Evolutionary conservation across 1,140 invertebrate species (phyloP).

Genomic region (Asobara japonica): DNA sequence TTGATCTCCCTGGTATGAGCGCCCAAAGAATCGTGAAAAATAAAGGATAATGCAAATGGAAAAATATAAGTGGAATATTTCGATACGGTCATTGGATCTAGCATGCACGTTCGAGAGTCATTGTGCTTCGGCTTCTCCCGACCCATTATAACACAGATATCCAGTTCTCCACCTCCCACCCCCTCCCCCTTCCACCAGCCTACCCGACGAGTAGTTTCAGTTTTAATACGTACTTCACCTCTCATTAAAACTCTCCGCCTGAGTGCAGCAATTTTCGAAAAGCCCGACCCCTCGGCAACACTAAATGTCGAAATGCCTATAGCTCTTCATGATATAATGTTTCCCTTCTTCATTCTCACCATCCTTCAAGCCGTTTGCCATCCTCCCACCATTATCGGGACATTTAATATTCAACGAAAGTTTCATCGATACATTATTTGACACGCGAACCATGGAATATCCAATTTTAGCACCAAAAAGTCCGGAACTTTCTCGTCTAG

Average conservation of each 20-base stretch:
- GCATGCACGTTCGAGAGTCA: slow-evolving; percentile 25
- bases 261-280: slow-evolving; percentile 34
- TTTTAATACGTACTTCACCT: slow-evolving; percentile 37
- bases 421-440: slow-evolving; percentile 20
- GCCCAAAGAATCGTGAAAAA: background rate
- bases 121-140: slow-evolving; percentile 26
- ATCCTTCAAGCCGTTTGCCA: slow-evolving; percentile 14
- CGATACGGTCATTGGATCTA: slow-evolving; percentile 15
- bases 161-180: background rate
- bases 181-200: no score
- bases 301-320: slow-evolving; percentile 4
- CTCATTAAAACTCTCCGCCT: slow-evolving; percentile 34
- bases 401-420: slow-evolving; percentile 28
- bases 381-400: slow-evolving; percentile 15
- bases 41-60: background rate
- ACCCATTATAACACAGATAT: slow-evolving; percentile 5
- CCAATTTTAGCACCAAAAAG: background rate
- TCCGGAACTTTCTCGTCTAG: background rate
- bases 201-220: slow-evolving; percentile 26
- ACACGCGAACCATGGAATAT: background rate
- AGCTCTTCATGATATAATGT: background rate
- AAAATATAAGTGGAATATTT: slow-evolving; percentile 13
- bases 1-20: background rate
- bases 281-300: background rate
- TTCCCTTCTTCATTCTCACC: background rate